These are phyloP conservation scores for Helicoverpa assulta DNA, from an alignment of 2,888 invertebrate species.

Conservation along the genomic window DNA sequence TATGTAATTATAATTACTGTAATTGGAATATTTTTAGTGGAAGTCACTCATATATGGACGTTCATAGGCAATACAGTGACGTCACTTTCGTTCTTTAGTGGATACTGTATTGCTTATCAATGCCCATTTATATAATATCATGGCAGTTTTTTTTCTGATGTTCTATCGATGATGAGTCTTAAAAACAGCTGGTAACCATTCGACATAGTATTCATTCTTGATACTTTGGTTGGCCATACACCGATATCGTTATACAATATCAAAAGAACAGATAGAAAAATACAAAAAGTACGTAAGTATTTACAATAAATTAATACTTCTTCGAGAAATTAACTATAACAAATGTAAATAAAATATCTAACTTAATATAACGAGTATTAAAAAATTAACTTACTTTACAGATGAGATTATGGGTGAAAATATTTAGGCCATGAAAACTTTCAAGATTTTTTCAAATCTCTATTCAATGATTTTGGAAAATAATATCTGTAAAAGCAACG, in stretches of 20 bases:
- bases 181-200: conserved; percentile 34
- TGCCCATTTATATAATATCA: conserved; percentile 11
- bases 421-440: conserved; percentile 52
- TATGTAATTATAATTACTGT: conserved; percentile 33
- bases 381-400: conserved; percentile 49
- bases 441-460: not conserved
- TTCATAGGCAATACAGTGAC: not conserved
- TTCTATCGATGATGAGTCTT: conserved; percentile 24
- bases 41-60: conserved; percentile 8
- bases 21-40: conserved; percentile 30
- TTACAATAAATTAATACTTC: conserved; percentile 70
- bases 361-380: conserved; percentile 61
- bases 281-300: conserved; percentile 55
- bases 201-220: conserved; percentile 27
- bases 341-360: conserved; percentile 65
- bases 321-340: conserved; percentile 58
- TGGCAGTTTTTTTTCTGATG: conserved; percentile 50
- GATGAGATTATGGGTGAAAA: conserved; percentile 44
- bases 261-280: conserved; percentile 53
- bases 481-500: not conserved
- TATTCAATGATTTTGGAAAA: conserved; percentile 8
- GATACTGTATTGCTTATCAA: not conserved
- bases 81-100: not conserved
- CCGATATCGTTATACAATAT: conserved; percentile 33
- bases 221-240: conserved; percentile 39